Evolutionary conservation across 2,797 vertebrate species (phyloP), one percentile per base, ranked within the genome.

Genomic region (Spinus pinus): DNA sequence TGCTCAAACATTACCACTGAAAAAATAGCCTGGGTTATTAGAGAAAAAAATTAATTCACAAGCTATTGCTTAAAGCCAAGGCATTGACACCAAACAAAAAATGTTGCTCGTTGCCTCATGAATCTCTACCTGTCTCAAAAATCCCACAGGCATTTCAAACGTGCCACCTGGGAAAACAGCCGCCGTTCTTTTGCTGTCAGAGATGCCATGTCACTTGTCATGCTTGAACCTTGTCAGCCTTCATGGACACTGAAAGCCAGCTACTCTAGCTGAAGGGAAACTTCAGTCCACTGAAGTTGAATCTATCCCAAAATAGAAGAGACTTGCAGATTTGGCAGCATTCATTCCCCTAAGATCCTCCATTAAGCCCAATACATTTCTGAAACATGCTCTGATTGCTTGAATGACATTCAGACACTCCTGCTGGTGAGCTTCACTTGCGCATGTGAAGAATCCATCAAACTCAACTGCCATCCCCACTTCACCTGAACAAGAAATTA

Each of bases 41-140:
- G 2, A 3, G 28, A 62, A 78, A 51, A 51, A 67, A 42, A 66
- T n/a, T 46, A 54, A 70, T 12, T 15, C 33, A 70, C 21, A 73
- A 64, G 30, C 27, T 84, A 53, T 1, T 54, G 25, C 27, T 65
- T 50, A 65, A 88, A 92, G 24, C 27, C 60, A 71, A 86, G 67
- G 53, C 28, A 77, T 0, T 71, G 33, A 71, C 41, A 50, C 14
- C 33, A 70, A 66, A 79, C 24, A 88, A 33, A 90, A 92, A 74
- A 37, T 7, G 1, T 19, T 78, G 24, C 31, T 33, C 51, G 7
- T 7, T 75, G 51, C 28, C 64, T 81, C 33, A 33, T 51, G 41
- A 90, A 64, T 42, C 70, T 81, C 18, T 49, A 91, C 72, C 46
- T 56, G 25, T 24, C 81, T 79, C 39, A 54, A 90, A 88, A 95